Base-by-base conservation (phyloP, 2,113 vertebrate genomes). In the Pitta sordida region DNA sequence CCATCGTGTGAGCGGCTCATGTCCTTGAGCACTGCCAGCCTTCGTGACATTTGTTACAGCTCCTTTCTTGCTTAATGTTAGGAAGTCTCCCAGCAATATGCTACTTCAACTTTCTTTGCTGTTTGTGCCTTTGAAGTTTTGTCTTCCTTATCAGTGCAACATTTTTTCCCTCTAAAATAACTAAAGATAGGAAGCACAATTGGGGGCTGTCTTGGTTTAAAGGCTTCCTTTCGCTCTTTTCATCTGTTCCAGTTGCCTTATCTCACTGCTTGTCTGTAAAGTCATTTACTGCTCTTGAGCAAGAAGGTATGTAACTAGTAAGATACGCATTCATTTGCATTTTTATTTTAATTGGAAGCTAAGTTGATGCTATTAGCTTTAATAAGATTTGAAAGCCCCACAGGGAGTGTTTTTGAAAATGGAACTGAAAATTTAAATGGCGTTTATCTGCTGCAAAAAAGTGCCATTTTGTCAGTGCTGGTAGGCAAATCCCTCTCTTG, bases 301-400 rank as follows among this genome's bases (percentile, higher is more conserved):
- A 67, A 65, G 34, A 62, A 86, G 41, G 59, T 70, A 11, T 70
- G 55, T 58, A 74, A 65, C 67, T 82, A 91, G 53, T 84, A 82
- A 79, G 17, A 56, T 91, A 69, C 0, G 6, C 30, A 85, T 49
- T 87, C 39, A 73, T 91, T 95, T 95, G 65, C 95, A 80, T 95
- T 93, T 93, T 77, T 36, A 83, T 91, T 96, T 86, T 96, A 77
- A 88, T 90, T 88, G 83, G 79, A 70, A 93, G 36, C 32, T 53
- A 23, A 1, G 1, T 59, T 90, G 52, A 24, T 89, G 48, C 81
- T 93, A 7, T 82, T 94, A 91, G 13, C 32, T 94, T 75, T 75
- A 86, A 75, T 90, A 74, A 83, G 46, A 91, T 91, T 68, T 78
- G 59, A 77, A 90, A 77, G 22, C 26, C 23, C 85, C 0, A 0